phyloP scores from a whole-genome alignment of 2,888 invertebrate genomes.

The Synanthedon formicaeformis region DNA sequence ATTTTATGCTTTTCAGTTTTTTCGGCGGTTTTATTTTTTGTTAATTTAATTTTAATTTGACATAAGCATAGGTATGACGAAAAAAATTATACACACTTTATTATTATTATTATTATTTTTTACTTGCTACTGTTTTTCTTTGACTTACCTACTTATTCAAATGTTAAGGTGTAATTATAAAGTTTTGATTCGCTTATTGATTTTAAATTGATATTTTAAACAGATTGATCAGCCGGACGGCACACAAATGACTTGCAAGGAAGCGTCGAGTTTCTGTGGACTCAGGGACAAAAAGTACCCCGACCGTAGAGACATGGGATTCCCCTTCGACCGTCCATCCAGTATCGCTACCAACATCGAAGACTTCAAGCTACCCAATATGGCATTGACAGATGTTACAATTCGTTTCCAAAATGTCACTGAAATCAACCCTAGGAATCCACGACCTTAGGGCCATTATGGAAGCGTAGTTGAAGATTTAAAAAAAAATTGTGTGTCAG shows the following conservation, averaged over 20 bases:
- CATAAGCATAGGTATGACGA: no score
- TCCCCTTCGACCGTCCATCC: slow-evolving; percentile 80
- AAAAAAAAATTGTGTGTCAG: no score
- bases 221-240: slow-evolving; percentile 46
- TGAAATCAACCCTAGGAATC: slow-evolving; percentile 52
- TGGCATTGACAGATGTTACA: slow-evolving; percentile 74
- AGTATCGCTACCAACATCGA: slow-evolving; percentile 67
- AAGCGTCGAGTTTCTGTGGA: slow-evolving; percentile 85
- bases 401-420: slow-evolving; percentile 71
- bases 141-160: not conserved
- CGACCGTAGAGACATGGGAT: slow-evolving; percentile 86
- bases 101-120: no score
- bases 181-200: not conserved
- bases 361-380: slow-evolving; percentile 79
- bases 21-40: no score
- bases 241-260: slow-evolving; percentile 68
- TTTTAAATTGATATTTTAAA: not conserved
- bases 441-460: slow-evolving; percentile 4
- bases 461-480: no score
- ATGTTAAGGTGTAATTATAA: no score
- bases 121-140: not conserved
- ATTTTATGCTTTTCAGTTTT: no score
- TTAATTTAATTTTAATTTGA: no score
- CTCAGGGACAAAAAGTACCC: slow-evolving; percentile 82
- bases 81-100: no score